phyloP scores from a whole-genome alignment of 2,113 vertebrate genomes.

The Zosterops hypoxanthus region DNA sequence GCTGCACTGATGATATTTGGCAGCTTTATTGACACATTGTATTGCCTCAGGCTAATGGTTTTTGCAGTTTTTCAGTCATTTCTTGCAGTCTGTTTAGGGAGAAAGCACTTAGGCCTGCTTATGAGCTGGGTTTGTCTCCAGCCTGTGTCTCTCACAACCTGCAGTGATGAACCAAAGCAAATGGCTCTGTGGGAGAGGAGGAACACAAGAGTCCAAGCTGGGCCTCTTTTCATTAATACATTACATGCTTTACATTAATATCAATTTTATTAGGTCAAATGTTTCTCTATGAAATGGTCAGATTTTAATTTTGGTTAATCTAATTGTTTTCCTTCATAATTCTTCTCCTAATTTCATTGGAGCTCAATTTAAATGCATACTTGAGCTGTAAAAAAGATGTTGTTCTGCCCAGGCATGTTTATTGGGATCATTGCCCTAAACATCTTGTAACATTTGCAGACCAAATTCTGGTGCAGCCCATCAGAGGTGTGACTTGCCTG shows the following conservation, averaged over 20 bases:
- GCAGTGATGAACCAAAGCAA: neutral
- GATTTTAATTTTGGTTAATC: neutral
- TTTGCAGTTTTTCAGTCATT: constrained; percentile 46
- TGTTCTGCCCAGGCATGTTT: neutral
- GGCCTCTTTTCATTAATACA: neutral
- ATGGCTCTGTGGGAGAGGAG: neutral
- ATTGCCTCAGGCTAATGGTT: constrained; percentile 51
- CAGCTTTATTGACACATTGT: constrained; percentile 54
- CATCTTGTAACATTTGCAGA: neutral
- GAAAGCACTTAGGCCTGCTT: constrained; percentile 15
- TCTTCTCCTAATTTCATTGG: neutral
- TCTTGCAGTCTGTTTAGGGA: constrained; percentile 18
- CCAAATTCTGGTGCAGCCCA: neutral
- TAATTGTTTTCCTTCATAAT: neutral
- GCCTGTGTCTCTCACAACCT: neutral
- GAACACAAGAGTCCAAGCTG: neutral
- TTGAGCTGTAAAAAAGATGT: neutral
- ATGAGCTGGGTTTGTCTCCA: constrained; percentile 1
- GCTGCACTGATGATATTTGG: constrained; percentile 45
- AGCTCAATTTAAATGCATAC: neutral
- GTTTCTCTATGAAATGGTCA: neutral
- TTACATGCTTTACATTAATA: neutral
- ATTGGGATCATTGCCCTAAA: neutral
- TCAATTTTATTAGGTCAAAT: neutral
- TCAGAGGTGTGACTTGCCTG: neutral